Conservation (phyloP, 2,888 invertebrate species). For the Herminia tarsipennalis region DNA sequence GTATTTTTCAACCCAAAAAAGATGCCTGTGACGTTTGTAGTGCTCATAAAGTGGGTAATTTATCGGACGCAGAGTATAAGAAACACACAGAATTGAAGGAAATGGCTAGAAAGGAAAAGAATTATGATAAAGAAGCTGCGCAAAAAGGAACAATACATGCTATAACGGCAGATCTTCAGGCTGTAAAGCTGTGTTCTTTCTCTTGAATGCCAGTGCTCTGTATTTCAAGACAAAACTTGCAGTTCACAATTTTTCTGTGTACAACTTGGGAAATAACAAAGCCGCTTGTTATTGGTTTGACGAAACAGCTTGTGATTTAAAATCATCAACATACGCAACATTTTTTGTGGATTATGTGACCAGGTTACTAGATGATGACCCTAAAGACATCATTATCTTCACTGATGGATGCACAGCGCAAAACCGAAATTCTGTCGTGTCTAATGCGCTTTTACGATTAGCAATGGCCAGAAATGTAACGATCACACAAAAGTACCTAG, state of each 20-base stretch:
- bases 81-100: slow-evolving; percentile 23
- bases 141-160: slow-evolving; percentile 29
- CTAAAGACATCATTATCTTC: slow-evolving; percentile 35
- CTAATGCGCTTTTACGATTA: slow-evolving; percentile 37
- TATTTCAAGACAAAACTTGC: slow-evolving; percentile 50
- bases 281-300: slow-evolving; percentile 46
- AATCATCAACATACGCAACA: slow-evolving; percentile 42
- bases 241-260: slow-evolving; percentile 49
- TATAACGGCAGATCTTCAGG: slow-evolving; percentile 43
- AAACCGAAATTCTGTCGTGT: slow-evolving; percentile 39
- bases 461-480: slow-evolving; percentile 29
- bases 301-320: slow-evolving; percentile 40
- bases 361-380: slow-evolving; percentile 28
- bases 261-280: slow-evolving; percentile 36
- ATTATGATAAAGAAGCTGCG: slow-evolving; percentile 36
- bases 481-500: slow-evolving; percentile 43
- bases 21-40: slow-evolving; percentile 35
- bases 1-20: slow-evolving; percentile 40
- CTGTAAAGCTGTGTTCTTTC: slow-evolving; percentile 47
- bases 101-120: slow-evolving; percentile 29
- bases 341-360: slow-evolving; percentile 40
- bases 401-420: slow-evolving; percentile 49
- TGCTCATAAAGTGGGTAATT: slow-evolving; percentile 34
- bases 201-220: slow-evolving; percentile 42
- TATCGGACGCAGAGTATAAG: slow-evolving; percentile 26